Evolutionary conservation across 2,888 invertebrate genomes (phyloP), one percentile per base, ranked within the genome.

Genomic region (Drosophila longiperda): DNA sequence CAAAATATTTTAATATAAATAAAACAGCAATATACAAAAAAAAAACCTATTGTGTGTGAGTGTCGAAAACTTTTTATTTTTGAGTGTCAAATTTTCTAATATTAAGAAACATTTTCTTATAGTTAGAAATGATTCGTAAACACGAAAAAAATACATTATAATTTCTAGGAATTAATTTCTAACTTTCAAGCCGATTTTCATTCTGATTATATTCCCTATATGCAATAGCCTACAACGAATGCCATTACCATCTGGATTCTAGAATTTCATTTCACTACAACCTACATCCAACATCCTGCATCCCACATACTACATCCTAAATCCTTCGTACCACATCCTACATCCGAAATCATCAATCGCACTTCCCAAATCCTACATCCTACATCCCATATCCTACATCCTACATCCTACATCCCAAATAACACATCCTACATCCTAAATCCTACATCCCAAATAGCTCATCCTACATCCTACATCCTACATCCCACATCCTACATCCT

Each of bases 11-110:
- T 1, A 5, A 11, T 2, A 40, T 1, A 15, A 15, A 17, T 17
- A 17, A 36, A 6, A 3, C 2, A 6, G 11, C 42, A 42, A 42
- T 42, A 12, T 20, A 29, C 29, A 6, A 12, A 34, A 11, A 6
- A 20, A 1, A 20, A 20, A 0, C 11, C 12, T 11, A 3, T 20
- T 3, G 0, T 20, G 12, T 42, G 6, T 6, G 4, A n/a, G n/a
- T n/a, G 40, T 40, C 4, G n/a, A n/a, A n/a, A 29, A 29, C 29
- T 29, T 29, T 29, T 29, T 6, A 29, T 29, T 29, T 29, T 29
- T 40, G 4, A 2, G n/a, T 1, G 20, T 29, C 20, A 20, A 42
- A 3, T 12, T n/a, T 42, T 20, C 11, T 1, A 20, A 42, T n/a
- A 12, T 20, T 20, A 12, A 6, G 20, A 42, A 42, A 20, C 7